Percentiles rank a stretch among this genome's conserved stretches.
Evolutionary conservation across 2,888 invertebrate species (phyloP).

Genomic region (Apocheima hispidaria): DNA sequence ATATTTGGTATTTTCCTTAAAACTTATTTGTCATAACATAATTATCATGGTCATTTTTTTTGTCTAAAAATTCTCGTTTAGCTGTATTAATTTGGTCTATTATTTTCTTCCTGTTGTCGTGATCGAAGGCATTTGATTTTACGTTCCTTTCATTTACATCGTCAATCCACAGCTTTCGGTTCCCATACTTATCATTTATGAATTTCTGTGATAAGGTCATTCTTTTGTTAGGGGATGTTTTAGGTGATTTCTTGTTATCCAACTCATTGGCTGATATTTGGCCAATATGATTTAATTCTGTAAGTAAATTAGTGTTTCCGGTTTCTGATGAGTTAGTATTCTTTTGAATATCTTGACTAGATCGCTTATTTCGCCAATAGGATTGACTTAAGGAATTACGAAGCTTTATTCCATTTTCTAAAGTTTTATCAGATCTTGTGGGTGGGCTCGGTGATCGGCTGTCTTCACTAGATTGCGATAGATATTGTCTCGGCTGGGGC

Average conservation of each 20-base stretch:
- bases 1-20: conserved; percentile 47
- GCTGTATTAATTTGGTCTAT: conserved; percentile 71
- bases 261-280: conserved; percentile 73
- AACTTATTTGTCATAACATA: conserved; percentile 59
- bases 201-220: conserved; percentile 83
- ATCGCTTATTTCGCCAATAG: conserved; percentile 80
- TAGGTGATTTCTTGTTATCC: conserved; percentile 73
- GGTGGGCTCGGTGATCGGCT: conserved; percentile 87
- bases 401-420: conserved; percentile 70
- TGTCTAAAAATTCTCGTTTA: conserved; percentile 68
- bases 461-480: conserved; percentile 87
- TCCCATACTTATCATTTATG: conserved; percentile 84
- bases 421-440: conserved; percentile 69
- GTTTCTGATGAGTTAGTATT: conserved; percentile 59
- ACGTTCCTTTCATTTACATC: conserved; percentile 68
- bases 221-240: conserved; percentile 70
- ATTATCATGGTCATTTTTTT: conserved; percentile 66
- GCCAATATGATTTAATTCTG: conserved; percentile 82
- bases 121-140: conserved; percentile 67
- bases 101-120: conserved; percentile 73
- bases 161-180: conserved; percentile 79
- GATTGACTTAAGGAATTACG: conserved; percentile 82
- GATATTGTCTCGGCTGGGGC: conserved; percentile 83
- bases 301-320: conserved; percentile 72
- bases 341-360: conserved; percentile 76